Percentiles rank a stretch among this genome's conserved stretches.
These are phyloP conservation scores for Neodon shergylaensis DNA, from an alignment of 2,113 vertebrate species.

Conservation along the genomic window DNA sequence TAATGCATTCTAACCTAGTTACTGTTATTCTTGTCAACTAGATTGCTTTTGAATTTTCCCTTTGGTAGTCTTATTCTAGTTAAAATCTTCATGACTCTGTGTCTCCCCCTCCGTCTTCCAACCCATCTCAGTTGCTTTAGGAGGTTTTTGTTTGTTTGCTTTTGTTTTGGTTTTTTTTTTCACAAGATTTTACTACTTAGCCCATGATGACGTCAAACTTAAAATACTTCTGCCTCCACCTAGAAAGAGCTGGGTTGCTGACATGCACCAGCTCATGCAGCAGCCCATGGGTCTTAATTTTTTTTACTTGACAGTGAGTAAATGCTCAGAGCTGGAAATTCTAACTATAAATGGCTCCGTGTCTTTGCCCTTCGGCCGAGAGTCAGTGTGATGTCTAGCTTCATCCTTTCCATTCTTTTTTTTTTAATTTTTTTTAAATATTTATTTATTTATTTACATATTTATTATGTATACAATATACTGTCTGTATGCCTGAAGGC, in stretches of 20 bases:
- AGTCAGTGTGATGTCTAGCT: background rate
- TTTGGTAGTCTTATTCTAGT: slow-evolving; percentile 10
- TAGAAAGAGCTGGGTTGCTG: background rate
- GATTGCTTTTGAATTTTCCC: slow-evolving; percentile 4
- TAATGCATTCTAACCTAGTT: background rate
- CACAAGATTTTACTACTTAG: background rate
- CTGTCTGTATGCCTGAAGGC: too few relatives aligned
- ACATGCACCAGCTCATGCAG: background rate
- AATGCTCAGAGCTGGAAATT: background rate
- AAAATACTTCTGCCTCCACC: background rate
- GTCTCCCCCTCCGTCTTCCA: background rate
- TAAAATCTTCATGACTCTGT: background rate
- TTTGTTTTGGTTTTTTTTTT: background rate
- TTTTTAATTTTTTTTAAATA: too few relatives aligned
- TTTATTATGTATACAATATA: too few relatives aligned
- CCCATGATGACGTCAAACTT: background rate
- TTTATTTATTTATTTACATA: too few relatives aligned
- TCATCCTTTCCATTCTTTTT: background rate
- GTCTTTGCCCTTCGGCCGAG: background rate
- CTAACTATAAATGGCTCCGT: background rate
- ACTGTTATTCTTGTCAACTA: background rate
- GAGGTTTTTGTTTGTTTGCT: too few relatives aligned
- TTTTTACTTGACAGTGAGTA: background rate
- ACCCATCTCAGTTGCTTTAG: background rate
- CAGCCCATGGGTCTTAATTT: background rate